A percentile compares a stretch with the other conserved stretches of the same genome.
Evolutionary conservation across 2,113 vertebrate genomes (phyloP).

Genomic region (Acrocephalus kingi): DNA sequence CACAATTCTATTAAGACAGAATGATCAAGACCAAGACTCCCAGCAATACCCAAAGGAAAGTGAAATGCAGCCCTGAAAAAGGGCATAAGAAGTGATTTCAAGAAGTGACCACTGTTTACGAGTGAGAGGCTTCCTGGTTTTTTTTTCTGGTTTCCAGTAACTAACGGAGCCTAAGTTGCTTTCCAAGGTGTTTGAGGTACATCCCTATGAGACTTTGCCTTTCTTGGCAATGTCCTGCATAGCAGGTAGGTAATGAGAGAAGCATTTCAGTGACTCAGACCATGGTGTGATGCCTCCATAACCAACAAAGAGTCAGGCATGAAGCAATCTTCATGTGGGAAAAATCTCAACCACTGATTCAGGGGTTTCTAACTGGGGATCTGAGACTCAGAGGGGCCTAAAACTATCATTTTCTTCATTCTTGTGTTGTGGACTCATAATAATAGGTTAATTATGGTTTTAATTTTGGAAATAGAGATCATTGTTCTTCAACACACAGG

Average conservation of each 20-base stretch:
- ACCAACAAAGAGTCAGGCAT: neutral
- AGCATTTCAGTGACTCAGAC: neutral
- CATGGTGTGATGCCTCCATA: neutral
- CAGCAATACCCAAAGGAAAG: neutral
- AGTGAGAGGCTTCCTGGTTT: neutral
- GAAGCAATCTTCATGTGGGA: neutral
- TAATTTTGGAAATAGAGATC: slow-evolving; percentile 34
- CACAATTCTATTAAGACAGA: neutral
- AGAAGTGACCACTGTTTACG: neutral
- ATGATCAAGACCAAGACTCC: neutral
- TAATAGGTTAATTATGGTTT: slow-evolving; percentile 50
- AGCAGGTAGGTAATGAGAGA: neutral
- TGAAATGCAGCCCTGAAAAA: neutral
- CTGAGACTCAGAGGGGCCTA: slow-evolving; percentile 18
- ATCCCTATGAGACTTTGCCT: neutral
- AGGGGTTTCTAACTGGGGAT: neutral
- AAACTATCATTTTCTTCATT: slow-evolving; percentile 47
- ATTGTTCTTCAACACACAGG: slow-evolving; percentile 19
- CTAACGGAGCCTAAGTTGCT: neutral
- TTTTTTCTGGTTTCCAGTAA: neutral
- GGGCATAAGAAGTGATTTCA: neutral
- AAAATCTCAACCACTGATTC: neutral
- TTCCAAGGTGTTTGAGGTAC: neutral
- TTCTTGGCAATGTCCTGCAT: neutral
- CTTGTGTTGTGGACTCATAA: slow-evolving; percentile 14